A percentile compares a stretch with the other conserved stretches of the same genome.
phyloP scores from a whole-genome alignment of 35 echinoderm and acorn worm species.

The Ophioderma brevispina region DNA sequence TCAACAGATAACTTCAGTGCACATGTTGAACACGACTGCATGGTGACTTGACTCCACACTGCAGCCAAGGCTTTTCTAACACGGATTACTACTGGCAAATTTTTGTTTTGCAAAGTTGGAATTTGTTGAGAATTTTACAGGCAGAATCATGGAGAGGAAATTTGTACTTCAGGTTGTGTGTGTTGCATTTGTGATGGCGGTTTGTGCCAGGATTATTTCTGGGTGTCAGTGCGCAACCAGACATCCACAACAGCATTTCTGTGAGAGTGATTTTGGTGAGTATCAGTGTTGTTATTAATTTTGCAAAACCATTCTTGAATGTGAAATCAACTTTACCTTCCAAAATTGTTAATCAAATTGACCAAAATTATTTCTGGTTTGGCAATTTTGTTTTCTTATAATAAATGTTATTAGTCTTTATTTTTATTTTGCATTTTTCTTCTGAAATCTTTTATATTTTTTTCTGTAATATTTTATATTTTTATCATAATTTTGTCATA shows the following conservation, averaged over 20 bases:
- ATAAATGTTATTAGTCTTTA: too few relatives aligned
- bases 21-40: not conserved
- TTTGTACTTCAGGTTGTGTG: not conserved
- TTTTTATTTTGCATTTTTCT: too few relatives aligned
- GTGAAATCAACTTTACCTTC: too few relatives aligned
- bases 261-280: constrained; percentile 63
- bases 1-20: not conserved
- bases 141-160: constrained; percentile 2
- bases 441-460: too few relatives aligned
- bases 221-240: constrained; percentile 48
- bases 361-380: too few relatives aligned
- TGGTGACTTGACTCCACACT: not conserved
- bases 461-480: too few relatives aligned
- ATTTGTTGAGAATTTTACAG: not conserved
- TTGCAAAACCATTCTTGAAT: too few relatives aligned
- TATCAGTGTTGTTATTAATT: not conserved
- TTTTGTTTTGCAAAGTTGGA: not conserved
- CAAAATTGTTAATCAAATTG: too few relatives aligned
- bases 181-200: constrained; percentile 8
- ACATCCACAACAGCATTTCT: constrained; percentile 65
- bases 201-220: constrained; percentile 17
- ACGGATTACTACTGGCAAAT: not conserved
- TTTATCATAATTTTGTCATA: too few relatives aligned
- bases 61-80: not conserved
- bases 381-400: too few relatives aligned